These are phyloP conservation scores for Gnathonemus echidnorhynchus DNA, from an alignment of 2,113 vertebrate species.

Conservation along the genomic window DNA sequence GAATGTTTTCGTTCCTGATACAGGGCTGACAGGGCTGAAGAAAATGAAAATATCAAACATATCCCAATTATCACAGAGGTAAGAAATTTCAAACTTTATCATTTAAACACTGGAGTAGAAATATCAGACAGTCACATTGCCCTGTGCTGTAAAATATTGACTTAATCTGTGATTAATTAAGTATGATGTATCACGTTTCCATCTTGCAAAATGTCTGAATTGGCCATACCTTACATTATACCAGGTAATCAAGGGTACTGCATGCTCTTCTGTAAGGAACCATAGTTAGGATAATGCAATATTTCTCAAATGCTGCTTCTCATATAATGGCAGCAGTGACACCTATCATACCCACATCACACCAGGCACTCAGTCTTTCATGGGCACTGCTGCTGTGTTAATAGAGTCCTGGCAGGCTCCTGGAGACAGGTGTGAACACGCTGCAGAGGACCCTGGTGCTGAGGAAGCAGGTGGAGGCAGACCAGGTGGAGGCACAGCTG, in stretches of 20 bases:
- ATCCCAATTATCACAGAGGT: conserved; percentile 56
- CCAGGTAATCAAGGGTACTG: not conserved
- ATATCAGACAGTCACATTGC: not conserved
- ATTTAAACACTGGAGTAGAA: not conserved
- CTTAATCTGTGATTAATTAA: not conserved
- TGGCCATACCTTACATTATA: not conserved
- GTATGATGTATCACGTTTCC: not conserved
- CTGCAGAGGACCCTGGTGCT: conserved; percentile 57
- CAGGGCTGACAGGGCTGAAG: conserved; percentile 41
- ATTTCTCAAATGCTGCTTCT: not conserved
- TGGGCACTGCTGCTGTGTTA: not conserved
- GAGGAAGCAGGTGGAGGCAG: conserved; percentile 58
- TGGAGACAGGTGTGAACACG: conserved; percentile 51
- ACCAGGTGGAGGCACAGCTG: conserved; percentile 49
- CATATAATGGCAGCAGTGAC: not conserved
- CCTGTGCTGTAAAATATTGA: not conserved
- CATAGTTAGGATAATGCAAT: not conserved
- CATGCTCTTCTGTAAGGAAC: not conserved
- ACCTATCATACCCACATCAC: not conserved
- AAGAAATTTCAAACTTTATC: conserved; percentile 16
- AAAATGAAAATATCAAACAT: conserved; percentile 43
- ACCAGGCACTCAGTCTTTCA: not conserved
- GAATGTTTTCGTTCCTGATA: conserved; percentile 25
- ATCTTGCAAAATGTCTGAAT: not conserved
- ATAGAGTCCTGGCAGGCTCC: conserved; percentile 44